phyloP scores from a whole-genome alignment of 2,797 vertebrate species.

The Hippopotamyrus pictus region DNA sequence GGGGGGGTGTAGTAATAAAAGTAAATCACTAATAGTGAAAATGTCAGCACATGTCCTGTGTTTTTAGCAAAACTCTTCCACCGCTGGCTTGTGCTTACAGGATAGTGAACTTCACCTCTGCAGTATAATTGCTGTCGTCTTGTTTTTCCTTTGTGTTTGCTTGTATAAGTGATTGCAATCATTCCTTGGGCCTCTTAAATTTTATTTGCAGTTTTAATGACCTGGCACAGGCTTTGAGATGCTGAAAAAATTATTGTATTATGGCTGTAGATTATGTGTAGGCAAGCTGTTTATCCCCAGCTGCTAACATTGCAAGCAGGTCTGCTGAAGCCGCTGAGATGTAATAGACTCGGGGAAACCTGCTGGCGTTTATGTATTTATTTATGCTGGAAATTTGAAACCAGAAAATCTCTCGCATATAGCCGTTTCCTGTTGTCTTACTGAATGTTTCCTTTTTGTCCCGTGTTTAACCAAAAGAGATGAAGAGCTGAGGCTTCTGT shows the following conservation, averaged over 20 bases:
- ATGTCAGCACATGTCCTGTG: not conserved
- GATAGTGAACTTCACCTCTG: not conserved
- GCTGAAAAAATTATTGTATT: not conserved
- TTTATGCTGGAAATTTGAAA: not conserved
- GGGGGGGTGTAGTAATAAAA: not conserved
- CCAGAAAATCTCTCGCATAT: not conserved
- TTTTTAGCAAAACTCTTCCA: not conserved
- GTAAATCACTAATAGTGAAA: not conserved
- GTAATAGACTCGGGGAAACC: not conserved
- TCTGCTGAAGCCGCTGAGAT: not conserved
- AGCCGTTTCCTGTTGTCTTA: not conserved
- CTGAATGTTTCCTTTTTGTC: not conserved
- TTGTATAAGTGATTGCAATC: not conserved
- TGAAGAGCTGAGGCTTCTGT: not conserved
- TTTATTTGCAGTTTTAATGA: not conserved
- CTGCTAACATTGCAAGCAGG: not conserved
- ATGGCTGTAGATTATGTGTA: not conserved
- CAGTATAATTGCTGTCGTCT: not conserved
- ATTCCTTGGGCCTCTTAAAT: not conserved
- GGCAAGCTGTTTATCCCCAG: not conserved
- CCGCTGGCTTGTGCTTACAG: not conserved
- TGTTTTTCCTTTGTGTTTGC: not conserved
- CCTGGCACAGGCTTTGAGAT: not conserved
- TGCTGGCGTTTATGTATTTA: not conserved
- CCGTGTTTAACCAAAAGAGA: not conserved